Base-by-base conservation (phyloP, 2,797 vertebrate genomes). In the Xyrichtys novacula region DNA sequence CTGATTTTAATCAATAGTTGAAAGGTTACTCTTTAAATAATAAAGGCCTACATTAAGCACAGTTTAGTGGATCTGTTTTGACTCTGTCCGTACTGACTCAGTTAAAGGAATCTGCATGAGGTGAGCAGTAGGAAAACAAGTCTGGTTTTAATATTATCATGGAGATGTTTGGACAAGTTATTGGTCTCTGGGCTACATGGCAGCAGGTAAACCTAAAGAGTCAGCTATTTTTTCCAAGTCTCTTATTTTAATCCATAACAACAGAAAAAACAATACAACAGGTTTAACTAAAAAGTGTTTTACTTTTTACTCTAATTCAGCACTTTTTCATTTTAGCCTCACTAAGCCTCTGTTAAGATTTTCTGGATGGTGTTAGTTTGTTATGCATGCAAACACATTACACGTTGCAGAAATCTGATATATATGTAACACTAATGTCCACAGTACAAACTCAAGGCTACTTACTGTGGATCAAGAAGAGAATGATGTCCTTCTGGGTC, bases 401-500 rank as follows among this genome's bases (percentile, higher is more conserved):
- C 10, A 6, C 32, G 10, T 34, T 46, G 2, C 7, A 42, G 1
- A 7, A 39, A 62, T 39, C 15, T 43, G 17, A 38, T 3, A 25
- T 20, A 0, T 16, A 2, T 34, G 5, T 4, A 25, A 43, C 61
- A 67, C 25, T 65, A 39, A 31, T 29, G 11, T 50, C 6, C 26
- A 57, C 5, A 3, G 15, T 23, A 4, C 58, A 53, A 36, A 67
- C 19, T 44, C 12, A 23, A 53, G 56, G 3, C 32, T 57, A 92
- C 93, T 94, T 70, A 94, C 93, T 80, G 79, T 88, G 83, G 75
- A 90, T 70, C 19, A 86, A 59, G 42, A 93, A 78, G 6, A 92
- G 62, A 58, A 80, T 11, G 9, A 73, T 6, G 49, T 69, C 69
- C 49, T 74, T 76, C 57, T 69, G 48, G 20, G 25, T 64, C 71